Base-by-base conservation (phyloP, 2,797 vertebrate species). In the Pygocentrus nattereri region DNA sequence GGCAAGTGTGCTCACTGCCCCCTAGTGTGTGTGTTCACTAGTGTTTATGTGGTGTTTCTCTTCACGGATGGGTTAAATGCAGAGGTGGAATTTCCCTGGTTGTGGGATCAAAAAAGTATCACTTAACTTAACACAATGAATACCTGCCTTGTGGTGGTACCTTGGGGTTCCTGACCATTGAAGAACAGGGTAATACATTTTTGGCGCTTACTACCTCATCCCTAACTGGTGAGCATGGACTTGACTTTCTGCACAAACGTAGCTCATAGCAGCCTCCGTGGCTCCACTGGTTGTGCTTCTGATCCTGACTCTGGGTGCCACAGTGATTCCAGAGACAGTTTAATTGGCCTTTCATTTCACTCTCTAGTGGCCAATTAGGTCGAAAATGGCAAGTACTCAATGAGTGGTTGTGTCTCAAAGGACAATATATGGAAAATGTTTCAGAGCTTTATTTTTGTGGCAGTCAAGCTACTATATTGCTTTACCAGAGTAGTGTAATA, bases 261-360 rank as follows among this genome's bases (percentile, higher is more conserved):
- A 31, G 31, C 62, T 65, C 31, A 41, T 44, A 21, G 34, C 30
- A n/a, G 44, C 50, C 80, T 71, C 61, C 67, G 1, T 76, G 41
- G 56, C 67, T 77, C 59, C 41, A 52, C 73, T 78, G 69, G 30
- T 41, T 13, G 50, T 61, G 52, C 62, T 50, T 68, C 41, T 73
- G 41, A 77, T 73, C 67, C 38, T 74, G 41, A 31, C 61, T 61
- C 2, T 34, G 64, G 54, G 64, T 58, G 47, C 49, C 56, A 68
- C 3, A 5, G 73, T 75, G 78, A 76, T 74, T 59, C 65, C 41
- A 21, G 67, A 65, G 30, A 58, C 25, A 21, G 49, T 4, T 21
- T 72, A 72, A 72, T 72, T 73, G 68, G 67, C 44, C 67, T 77
- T 81, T 49, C 27, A n/a, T 65, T 79, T 59, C 77, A 71, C 56